These are phyloP conservation scores for Noctua janthe DNA, from an alignment of 2,888 invertebrate species.

Conservation along the genomic window DNA sequence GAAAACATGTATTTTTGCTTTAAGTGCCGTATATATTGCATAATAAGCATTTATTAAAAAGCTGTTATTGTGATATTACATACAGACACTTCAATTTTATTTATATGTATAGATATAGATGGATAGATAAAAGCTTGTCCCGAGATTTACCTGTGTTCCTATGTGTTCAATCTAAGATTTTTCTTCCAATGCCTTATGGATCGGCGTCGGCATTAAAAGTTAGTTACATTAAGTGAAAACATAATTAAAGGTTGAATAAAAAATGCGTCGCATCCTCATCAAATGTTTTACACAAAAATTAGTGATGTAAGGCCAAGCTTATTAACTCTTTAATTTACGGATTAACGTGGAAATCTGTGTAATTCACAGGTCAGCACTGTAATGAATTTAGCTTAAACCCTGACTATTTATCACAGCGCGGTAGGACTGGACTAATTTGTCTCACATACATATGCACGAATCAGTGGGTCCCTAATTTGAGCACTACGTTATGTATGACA, in stretches of 20 bases:
- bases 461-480: conserved; percentile 60
- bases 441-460: conserved; percentile 54
- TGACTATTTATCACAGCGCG: conserved; percentile 52
- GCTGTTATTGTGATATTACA: too few relatives aligned
- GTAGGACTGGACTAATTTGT: conserved; percentile 54
- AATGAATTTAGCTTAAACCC: conserved; percentile 49
- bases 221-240: not conserved
- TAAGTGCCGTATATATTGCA: too few relatives aligned
- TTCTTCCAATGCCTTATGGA: not conserved
- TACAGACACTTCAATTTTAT: too few relatives aligned
- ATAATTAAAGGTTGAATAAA: not conserved
- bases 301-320: conserved; percentile 2
- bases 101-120: too few relatives aligned
- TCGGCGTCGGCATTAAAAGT: not conserved
- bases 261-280: conserved; percentile 14
- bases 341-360: conserved; percentile 21
- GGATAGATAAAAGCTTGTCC: too few relatives aligned
- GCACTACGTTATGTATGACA: conserved; percentile 60
- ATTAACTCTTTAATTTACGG: conserved; percentile 35
- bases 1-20: too few relatives aligned
- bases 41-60: too few relatives aligned
- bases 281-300: conserved; percentile 4
- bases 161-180: not conserved
- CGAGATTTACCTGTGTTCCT: not conserved
- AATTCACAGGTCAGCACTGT: conserved; percentile 53